Percentiles rank a stretch among this genome's conserved stretches.
phyloP scores from a whole-genome alignment of 2,888 invertebrate genomes.

The Tenodera sinensis region DNA sequence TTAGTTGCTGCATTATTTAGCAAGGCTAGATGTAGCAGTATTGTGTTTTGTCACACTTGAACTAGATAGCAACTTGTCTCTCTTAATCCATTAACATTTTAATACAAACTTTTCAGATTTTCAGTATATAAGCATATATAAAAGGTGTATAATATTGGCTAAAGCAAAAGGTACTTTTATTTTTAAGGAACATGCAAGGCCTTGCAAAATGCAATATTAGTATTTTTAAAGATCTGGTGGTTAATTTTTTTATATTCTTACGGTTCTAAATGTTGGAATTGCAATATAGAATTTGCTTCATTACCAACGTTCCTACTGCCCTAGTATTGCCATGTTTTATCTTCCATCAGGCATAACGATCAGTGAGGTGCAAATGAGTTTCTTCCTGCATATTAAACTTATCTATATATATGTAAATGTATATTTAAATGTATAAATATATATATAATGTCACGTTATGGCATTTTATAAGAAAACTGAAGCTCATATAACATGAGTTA shows the following conservation, averaged over 20 bases:
- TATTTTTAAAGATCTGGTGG: neutral
- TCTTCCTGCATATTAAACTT: neutral
- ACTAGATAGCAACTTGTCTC: neutral
- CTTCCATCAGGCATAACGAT: neutral
- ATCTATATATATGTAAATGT: neutral
- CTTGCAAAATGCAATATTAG: slow-evolving; percentile 13
- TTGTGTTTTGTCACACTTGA: neutral
- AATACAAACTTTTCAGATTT: neutral
- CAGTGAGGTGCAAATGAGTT: neutral
- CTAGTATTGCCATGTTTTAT: neutral
- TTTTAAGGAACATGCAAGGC: slow-evolving; percentile 8
- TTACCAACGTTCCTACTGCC: neutral
- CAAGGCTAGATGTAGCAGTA: neutral
- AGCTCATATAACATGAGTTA: neutral
- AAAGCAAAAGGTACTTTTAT: neutral
- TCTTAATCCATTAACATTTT: neutral
- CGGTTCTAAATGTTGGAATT: slow-evolving; percentile 9
- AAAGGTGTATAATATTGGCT: neutral
- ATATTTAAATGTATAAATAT: neutral
- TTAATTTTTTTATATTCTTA: neutral
- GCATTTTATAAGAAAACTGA: neutral
- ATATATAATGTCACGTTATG: neutral
- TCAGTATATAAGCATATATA: neutral
- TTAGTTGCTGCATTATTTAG: neutral
- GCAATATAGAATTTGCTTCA: neutral